phyloP scores from a whole-genome alignment of 2,797 vertebrate genomes.

The Darevskia nairensis region DNA sequence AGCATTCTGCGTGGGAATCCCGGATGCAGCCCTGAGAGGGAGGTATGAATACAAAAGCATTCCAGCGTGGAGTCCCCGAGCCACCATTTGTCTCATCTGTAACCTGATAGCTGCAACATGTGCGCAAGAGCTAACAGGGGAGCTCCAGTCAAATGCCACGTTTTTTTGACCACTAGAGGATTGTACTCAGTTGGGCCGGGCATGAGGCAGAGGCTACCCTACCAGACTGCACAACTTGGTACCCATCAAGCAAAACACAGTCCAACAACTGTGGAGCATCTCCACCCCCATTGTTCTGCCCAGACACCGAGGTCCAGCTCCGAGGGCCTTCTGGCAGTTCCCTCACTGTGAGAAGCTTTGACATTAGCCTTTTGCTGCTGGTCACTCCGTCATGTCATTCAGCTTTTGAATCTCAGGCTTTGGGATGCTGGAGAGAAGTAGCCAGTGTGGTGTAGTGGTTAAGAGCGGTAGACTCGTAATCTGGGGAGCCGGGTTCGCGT shows the following conservation, averaged over 20 bases:
- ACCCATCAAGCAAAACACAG: not conserved
- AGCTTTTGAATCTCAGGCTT: not conserved
- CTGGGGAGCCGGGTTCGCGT: no score
- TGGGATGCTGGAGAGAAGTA: not conserved
- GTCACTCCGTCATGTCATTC: not conserved
- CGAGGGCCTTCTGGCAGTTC: no score
- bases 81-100: accelerated
- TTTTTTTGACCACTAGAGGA: not conserved
- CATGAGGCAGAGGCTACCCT: not conserved
- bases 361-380: no score
- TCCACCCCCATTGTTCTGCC: no score
- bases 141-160: slow-evolving; percentile 19
- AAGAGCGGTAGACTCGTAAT: no score
- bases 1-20: not conserved
- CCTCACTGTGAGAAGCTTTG: no score
- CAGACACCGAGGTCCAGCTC: no score
- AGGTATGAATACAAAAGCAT: not conserved
- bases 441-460: no score
- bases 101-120: not conserved
- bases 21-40: not conserved
- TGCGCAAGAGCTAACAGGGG: slow-evolving; percentile 1
- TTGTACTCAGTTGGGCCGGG: not conserved
- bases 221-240: not conserved
- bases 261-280: not conserved
- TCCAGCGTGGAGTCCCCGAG: not conserved